Evolutionary conservation across 2,888 invertebrate species (phyloP).

Genomic region (Apamea sordens): DNA sequence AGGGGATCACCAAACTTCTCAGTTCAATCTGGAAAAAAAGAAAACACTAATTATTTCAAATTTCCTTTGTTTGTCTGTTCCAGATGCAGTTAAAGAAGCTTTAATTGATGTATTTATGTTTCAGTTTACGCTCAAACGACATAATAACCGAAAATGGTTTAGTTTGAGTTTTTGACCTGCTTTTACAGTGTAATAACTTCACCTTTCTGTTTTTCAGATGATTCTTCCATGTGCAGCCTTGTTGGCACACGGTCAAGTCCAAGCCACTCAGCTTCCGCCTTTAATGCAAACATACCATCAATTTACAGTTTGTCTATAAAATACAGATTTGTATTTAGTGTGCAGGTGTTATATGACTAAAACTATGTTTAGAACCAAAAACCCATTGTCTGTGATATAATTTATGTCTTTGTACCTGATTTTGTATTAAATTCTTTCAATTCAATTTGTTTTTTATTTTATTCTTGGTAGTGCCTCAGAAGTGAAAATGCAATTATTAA

Average conservation of each 20-base stretch:
- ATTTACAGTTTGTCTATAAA: constrained; percentile 78
- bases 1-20: constrained; percentile 73
- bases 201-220: constrained; percentile 90
- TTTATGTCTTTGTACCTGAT: constrained; percentile 69
- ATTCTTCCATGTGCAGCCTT: constrained; percentile 90
- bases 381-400: constrained; percentile 70
- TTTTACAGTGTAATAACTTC: constrained; percentile 80
- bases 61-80: constrained; percentile 88
- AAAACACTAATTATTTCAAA: constrained; percentile 81
- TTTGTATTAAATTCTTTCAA: constrained; percentile 66
- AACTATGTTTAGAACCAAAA: constrained; percentile 46
- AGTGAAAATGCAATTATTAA: constrained; percentile 78
- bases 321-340: constrained; percentile 72
- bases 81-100: constrained; percentile 86
- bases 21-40: constrained; percentile 85
- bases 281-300: constrained; percentile 86
- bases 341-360: constrained; percentile 63
- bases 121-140: constrained; percentile 84
- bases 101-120: constrained; percentile 81
- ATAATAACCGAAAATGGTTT: constrained; percentile 69
- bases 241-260: constrained; percentile 92
- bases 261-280: constrained; percentile 91
- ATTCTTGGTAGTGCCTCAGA: constrained; percentile 36
- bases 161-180: constrained; percentile 86
- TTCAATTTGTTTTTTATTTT: constrained; percentile 34